Percentiles rank a stretch among this genome's conserved stretches.
Conservation (phyloP, 2,113 vertebrate species). For the Gadus chalcogrammus region DNA sequence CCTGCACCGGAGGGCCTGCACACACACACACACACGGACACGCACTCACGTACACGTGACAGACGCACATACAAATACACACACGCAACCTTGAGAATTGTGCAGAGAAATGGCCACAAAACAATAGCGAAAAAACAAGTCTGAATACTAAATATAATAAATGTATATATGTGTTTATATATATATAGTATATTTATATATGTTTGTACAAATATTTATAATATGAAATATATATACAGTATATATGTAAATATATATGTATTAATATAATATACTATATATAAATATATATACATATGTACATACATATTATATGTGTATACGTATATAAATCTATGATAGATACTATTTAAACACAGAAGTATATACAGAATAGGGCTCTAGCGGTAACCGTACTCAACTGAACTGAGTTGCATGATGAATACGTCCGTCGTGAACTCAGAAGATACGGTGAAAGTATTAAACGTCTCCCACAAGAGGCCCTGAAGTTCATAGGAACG, state of each 20-base stretch:
- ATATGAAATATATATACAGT: too few relatives aligned
- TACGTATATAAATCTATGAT: too few relatives aligned
- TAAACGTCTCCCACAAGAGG: neutral
- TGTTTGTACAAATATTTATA: too few relatives aligned
- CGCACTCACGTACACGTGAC: neutral
- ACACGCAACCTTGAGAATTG: neutral
- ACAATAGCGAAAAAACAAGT: too few relatives aligned
- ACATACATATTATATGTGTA: neutral
- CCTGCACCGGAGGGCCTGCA: neutral
- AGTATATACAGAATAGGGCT: too few relatives aligned
- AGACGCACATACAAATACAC: neutral
- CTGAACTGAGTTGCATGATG: neutral
- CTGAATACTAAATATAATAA: neutral
- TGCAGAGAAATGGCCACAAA: too few relatives aligned
- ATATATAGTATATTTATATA: too few relatives aligned
- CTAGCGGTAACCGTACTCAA: neutral
- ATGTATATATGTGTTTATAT: too few relatives aligned
- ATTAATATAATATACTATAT: too few relatives aligned
- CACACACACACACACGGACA: neutral
- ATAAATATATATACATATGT: too few relatives aligned
- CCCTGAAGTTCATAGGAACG: constrained; percentile 16
- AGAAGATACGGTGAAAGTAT: neutral
- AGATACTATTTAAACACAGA: neutral
- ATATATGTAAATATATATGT: too few relatives aligned
- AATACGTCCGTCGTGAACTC: neutral